phyloP scores from a whole-genome alignment of 35 echinoderm and acorn worm species.

The Anneissia japonica region DNA sequence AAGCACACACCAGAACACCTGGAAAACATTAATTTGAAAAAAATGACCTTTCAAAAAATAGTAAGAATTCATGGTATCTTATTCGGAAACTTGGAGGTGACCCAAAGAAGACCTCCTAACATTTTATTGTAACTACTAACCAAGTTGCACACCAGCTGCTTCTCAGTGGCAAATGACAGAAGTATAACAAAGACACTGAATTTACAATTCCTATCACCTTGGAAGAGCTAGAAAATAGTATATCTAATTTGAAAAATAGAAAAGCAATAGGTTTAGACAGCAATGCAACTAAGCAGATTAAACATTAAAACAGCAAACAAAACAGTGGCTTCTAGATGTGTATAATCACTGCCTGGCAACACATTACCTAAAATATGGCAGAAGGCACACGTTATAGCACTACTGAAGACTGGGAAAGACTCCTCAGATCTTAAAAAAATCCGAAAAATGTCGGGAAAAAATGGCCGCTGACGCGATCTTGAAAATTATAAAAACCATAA shows the following conservation, averaged over 20 bases:
- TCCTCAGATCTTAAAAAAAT: too few species aligned
- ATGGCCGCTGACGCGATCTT: too few species aligned
- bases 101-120: not conserved
- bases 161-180: not conserved
- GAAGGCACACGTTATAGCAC: too few species aligned
- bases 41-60: not conserved
- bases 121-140: conserved; percentile 5
- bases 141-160: conserved; percentile 23
- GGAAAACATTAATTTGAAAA: too few species aligned
- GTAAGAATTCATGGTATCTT: not conserved
- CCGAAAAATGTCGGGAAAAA: too few species aligned
- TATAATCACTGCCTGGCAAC: conserved; percentile 22
- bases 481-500: too few species aligned
- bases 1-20: too few species aligned
- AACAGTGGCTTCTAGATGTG: conserved; percentile 21
- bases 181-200: too few species aligned
- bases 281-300: conserved; percentile 32
- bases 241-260: not conserved
- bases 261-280: conserved; percentile 10
- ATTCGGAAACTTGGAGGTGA: not conserved
- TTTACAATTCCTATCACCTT: not conserved
- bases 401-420: too few species aligned
- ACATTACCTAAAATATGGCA: conserved; percentile 11
- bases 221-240: not conserved
- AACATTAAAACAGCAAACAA: conserved; percentile 9